Evolutionary conservation across 2,888 invertebrate species (phyloP).

Genomic region (Leucoptera coffeella): DNA sequence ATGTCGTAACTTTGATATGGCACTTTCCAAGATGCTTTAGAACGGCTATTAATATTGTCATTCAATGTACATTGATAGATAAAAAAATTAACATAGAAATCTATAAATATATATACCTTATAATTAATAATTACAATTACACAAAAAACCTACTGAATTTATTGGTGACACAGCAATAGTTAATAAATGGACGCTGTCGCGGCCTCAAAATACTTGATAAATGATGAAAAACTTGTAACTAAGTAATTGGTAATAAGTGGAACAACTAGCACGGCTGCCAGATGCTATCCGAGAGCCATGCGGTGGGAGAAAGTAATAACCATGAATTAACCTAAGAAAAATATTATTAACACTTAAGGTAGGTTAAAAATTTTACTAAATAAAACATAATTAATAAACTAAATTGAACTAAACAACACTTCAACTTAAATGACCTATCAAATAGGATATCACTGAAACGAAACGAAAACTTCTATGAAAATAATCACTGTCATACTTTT

Average conservation of each 20-base stretch:
- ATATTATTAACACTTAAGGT: constrained; percentile 49
- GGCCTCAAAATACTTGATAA: constrained; percentile 21
- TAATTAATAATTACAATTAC: constrained; percentile 16
- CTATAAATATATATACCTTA: constrained; percentile 8
- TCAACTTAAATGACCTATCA: constrained; percentile 32
- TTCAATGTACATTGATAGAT: no score
- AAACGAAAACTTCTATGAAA: constrained; percentile 40
- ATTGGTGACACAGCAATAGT: constrained; percentile 51
- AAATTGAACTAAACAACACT: constrained; percentile 54
- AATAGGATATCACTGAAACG: constrained; percentile 47
- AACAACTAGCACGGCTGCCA: constrained; percentile 35
- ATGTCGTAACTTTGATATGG: constrained; percentile 26
- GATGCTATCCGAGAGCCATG: constrained; percentile 28
- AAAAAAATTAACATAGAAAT: background rate
- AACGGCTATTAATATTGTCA: no score
- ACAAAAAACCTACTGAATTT: constrained; percentile 42
- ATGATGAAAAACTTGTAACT: constrained; percentile 11
- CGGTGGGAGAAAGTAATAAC: constrained; percentile 48
- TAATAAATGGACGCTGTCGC: constrained; percentile 33
- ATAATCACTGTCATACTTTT: no score
- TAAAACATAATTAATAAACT: constrained; percentile 54
- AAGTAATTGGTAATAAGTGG: constrained; percentile 23
- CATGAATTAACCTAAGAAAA: constrained; percentile 43
- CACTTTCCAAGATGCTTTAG: constrained; percentile 23
- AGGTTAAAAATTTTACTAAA: constrained; percentile 52